phyloP scores from a whole-genome alignment of 2,888 invertebrate species.

The Uropetala carovei region DNA sequence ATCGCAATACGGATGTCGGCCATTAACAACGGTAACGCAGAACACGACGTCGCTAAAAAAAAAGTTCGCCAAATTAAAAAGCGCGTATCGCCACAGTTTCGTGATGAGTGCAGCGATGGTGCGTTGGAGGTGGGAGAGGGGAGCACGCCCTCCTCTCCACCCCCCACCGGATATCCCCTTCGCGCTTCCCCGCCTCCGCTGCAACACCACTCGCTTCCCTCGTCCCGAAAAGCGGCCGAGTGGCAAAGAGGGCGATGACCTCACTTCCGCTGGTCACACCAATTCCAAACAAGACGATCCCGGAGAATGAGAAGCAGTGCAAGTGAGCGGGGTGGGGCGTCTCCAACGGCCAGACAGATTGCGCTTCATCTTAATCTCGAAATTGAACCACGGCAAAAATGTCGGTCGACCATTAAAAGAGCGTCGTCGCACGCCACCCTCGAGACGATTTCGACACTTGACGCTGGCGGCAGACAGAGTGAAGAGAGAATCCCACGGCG shows the following conservation, averaged over 20 bases:
- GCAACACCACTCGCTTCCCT: neutral
- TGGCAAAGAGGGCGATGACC: constrained; percentile 35
- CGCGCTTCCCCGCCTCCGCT: neutral
- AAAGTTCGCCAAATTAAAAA: too few species aligned
- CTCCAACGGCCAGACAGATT: too few species aligned
- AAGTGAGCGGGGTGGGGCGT: neutral
- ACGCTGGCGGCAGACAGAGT: too few species aligned
- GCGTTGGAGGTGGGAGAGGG: neutral
- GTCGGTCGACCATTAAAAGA: too few species aligned
- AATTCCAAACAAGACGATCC: constrained; percentile 17
- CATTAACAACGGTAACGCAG: too few species aligned
- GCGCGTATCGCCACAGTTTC: neutral
- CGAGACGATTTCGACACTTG: too few species aligned
- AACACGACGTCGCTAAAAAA: too few species aligned
- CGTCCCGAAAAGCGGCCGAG: neutral
- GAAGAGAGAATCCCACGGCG: too few species aligned
- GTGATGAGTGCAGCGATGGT: neutral
- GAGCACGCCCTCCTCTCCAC: neutral
- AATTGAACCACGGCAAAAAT: too few species aligned
- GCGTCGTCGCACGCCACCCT: too few species aligned
- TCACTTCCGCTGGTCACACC: constrained; percentile 36
- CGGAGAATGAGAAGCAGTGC: neutral
- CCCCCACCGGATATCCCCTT: neutral
- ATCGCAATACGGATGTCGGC: too few species aligned
- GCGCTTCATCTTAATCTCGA: too few species aligned